A percentile compares a stretch with the other conserved stretches of the same genome.
Conservation (phyloP, 2,113 vertebrate species). For the Spilogale gracilis region DNA sequence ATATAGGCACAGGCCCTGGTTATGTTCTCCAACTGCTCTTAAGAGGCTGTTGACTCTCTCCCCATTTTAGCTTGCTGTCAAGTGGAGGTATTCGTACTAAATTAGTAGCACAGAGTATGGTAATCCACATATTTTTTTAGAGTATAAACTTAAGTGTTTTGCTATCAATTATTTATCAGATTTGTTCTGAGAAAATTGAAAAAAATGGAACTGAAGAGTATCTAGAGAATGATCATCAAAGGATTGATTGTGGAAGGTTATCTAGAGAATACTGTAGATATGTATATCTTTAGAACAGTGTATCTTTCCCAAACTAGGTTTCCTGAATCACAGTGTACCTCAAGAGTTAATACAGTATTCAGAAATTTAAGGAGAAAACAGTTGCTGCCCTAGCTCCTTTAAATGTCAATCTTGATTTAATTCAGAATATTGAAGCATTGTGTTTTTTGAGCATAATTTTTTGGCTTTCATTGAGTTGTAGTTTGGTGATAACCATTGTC, state of each 20-base stretch:
- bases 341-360: neutral
- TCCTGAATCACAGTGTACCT: neutral
- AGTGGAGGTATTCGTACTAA: neutral
- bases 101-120: neutral
- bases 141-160: neutral
- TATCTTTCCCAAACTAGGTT: conserved; percentile 2
- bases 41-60: neutral
- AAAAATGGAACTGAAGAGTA: neutral
- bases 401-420: neutral
- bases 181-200: neutral
- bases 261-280: neutral
- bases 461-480: neutral
- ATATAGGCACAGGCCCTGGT: neutral
- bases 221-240: neutral
- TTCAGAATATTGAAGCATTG: neutral
- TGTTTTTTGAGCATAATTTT: neutral
- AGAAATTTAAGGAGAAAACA: neutral
- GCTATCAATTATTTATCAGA: neutral
- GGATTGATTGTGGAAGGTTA: neutral
- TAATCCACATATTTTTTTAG: neutral
- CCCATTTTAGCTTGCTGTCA: neutral
- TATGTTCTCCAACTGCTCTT: neutral
- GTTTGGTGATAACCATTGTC: neutral
- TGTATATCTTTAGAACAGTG: neutral
- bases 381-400: neutral